phyloP scores from a whole-genome alignment of 2,113 vertebrate species.

The Pseudorectes ferrugineus region DNA sequence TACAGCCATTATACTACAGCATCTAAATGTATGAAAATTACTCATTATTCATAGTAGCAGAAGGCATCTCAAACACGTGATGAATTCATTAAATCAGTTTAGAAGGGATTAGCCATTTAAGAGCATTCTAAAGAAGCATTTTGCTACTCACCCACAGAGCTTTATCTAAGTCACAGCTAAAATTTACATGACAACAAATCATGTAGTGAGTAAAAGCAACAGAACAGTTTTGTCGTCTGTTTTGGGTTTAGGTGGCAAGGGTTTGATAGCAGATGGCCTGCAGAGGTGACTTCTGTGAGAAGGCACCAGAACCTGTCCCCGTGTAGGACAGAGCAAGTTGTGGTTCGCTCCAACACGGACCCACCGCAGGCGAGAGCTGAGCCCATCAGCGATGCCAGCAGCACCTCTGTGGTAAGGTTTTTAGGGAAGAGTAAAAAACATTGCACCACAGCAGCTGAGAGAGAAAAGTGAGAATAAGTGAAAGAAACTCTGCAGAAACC shows the following conservation, averaged over 20 bases:
- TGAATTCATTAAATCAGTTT: not conserved
- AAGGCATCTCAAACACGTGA: not conserved
- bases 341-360: rapidly evolving
- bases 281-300: not conserved
- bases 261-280: not conserved
- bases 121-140: not conserved
- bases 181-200: not conserved
- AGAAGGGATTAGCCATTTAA: not conserved
- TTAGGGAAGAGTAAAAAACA: not conserved
- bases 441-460: not conserved
- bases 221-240: not conserved
- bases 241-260: not conserved
- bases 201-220: not conserved
- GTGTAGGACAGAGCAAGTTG: rapidly evolving
- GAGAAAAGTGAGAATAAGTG: not conserved
- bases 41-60: not conserved
- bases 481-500: not conserved
- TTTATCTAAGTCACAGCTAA: not conserved
- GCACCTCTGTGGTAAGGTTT: not conserved
- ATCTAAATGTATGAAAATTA: not conserved
- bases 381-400: rapidly evolving
- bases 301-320: not conserved
- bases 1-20: not conserved
- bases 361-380: rapidly evolving
- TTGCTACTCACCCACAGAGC: not conserved